Evolutionary conservation across 2,888 invertebrate species (phyloP), one percentile per base, ranked within the genome.

Genomic region (Erebia epiphron): DNA sequence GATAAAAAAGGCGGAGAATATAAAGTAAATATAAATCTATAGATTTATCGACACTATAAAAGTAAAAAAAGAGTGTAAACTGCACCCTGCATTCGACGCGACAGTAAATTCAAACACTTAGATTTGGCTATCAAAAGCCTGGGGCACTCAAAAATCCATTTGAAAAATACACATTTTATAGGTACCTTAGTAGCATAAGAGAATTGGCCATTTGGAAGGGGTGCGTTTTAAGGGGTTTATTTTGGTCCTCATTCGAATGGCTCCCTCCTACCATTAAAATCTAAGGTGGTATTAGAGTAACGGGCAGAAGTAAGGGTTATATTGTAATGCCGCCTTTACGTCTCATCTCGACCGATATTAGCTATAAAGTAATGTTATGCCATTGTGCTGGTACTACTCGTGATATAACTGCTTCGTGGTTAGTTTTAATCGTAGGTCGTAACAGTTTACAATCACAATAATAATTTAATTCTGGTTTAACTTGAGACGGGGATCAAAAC

Each of bases 141-240:
- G 79, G 85, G 85, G 90, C 88, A 91, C 93, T 94, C 90, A 92
- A 92, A 92, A 91, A 92, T 92, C 92, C 93, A 93, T 93, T 93
- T 90, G 87, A 91, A 90, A 91, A 89, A 88, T 90, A 88, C 84
- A 83, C 85, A 82, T 89, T 92, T 90, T 88, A 88, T 87, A 35
- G 35, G 35, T 35, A 83, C 77, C 76, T 80, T 75, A 62, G 72
- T 67, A 65, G 71, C 75, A 80, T 83, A 81, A 83, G 79, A 83
- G 84, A 85, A 86, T 87, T 84, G 86, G 81, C 82, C 78, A 80
- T 84, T 82, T 77, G 71, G 81, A 86, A 84, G 84, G 84, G 84
- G 86, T 82, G 82, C 79, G 80, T 84, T n/a, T n/a, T n/a, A n/a
- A n/a, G n/a, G n/a, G n/a, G n/a, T n/a, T 85, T 88, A 86, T 83